Base-by-base conservation (phyloP, 37 sponge, comb jelly and placozoan genomes). In the Chondrilla cf. caribensis region DNA sequence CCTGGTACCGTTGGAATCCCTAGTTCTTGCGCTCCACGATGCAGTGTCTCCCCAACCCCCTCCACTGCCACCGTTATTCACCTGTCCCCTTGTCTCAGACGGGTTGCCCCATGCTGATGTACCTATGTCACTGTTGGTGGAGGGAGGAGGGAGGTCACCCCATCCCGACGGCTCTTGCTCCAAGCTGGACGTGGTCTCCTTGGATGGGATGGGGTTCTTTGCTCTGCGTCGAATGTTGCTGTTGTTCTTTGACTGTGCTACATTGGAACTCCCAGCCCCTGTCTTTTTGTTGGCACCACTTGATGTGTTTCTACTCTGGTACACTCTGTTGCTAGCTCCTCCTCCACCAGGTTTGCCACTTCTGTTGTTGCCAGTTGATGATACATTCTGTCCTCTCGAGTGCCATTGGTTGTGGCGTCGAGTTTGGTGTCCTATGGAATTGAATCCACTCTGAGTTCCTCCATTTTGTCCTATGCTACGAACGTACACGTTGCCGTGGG, bases 71-170 rank as follows among this genome's bases (percentile, higher is more conserved):
- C n/a, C 18, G 44, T 58, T 77, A 21, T 21, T 21, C 40, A 22
- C 64, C 41, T 59, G 26, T 2, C 17, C 5, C 26, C 14, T 64
- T 4, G 7, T 4, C 29, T 67, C 35, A 17, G n/a, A 19, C 19
- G 93, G 87, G 2, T 79, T 67, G 0, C 89, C 93, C 93, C 93
- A 92, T 0, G 80, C 73, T 41, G 84, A 87, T 8, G 93, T 92
- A 19, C 93, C 93, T 21, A 80, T 88, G 78, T 92, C 93, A n/a
- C 81, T 51, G 3, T 41, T 58, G 2, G 83, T 55, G 21, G 86
- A 83, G 33, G 87, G 86, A 64, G 86, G 86, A 14, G 93, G 93
- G 31, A 92, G 84, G 3, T 88, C 87, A 0, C 93, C 93, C 93
- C 93, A 92, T 33, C 93, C 93, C 65, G 85, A 88, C 7, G 93